These are phyloP conservation scores for Metallyticus violacea DNA, from an alignment of 2,888 invertebrate species.

Conservation along the genomic window DNA sequence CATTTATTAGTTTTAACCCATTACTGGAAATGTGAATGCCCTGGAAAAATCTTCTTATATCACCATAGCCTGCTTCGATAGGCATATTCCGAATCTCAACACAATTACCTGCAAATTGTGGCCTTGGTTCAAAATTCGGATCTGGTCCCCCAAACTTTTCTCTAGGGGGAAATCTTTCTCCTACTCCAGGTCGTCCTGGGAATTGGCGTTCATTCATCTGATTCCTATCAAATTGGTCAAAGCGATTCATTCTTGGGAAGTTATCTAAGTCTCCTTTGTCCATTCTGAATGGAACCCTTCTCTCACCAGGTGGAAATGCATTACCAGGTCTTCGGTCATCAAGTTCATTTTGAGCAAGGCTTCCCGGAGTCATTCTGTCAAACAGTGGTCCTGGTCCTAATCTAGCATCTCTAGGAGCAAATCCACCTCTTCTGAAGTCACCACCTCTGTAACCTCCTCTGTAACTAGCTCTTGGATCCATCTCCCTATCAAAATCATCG, in stretches of 20 bases:
- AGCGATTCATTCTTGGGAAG: background rate
- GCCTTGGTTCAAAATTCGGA: background rate
- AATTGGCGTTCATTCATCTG: conserved; percentile 1
- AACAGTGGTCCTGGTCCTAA: conserved; percentile 22
- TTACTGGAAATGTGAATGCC: conserved; percentile 73
- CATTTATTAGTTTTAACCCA: conserved; percentile 83
- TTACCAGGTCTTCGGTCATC: conserved; percentile 14
- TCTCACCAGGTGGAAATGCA: conserved; percentile 3
- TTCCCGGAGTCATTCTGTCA: conserved; percentile 13
- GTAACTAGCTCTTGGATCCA: conserved; percentile 16
- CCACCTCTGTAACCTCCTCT: conserved; percentile 20
- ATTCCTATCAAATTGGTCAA: conserved; percentile 21
- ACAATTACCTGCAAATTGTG: conserved; percentile 49
- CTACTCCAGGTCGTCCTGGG: background rate
- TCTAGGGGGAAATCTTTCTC: conserved; percentile 14
- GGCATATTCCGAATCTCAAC: conserved; percentile 74
- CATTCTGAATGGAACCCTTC: conserved; percentile 11
- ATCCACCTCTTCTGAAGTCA: conserved; percentile 17
- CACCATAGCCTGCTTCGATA: conserved; percentile 69
- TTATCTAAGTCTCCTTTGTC: background rate
- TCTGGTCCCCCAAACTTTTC: background rate
- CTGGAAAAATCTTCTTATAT: conserved; percentile 78
- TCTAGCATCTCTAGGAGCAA: background rate
- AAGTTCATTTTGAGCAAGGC: background rate
- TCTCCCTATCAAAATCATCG: conserved; percentile 1